These are phyloP conservation scores for Harpagus bidentatus DNA, from an alignment of 2,113 vertebrate species.

Conservation along the genomic window DNA sequence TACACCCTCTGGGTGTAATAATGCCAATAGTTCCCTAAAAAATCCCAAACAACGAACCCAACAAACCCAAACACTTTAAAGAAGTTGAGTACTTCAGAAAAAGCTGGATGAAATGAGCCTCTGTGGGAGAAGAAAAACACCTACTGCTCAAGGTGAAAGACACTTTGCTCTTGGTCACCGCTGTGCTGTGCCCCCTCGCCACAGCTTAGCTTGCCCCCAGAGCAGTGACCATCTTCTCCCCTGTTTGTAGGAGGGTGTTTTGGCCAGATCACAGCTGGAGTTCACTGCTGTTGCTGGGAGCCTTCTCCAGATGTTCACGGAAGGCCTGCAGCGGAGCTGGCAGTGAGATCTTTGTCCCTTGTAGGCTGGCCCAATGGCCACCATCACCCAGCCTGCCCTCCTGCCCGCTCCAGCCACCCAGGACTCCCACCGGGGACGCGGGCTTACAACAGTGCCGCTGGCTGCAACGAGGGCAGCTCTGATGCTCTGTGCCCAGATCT, in stretches of 20 bases:
- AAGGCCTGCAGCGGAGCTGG: not conserved
- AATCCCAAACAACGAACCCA: not conserved
- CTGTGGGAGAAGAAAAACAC: not conserved
- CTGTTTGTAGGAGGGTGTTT: not conserved
- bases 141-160: not conserved
- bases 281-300: not conserved
- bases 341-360: not conserved
- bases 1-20: not conserved
- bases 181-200: not conserved
- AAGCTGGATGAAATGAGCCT: not conserved
- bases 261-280: not conserved
- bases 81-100: not conserved
- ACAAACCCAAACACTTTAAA: not conserved
- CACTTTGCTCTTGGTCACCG: fast-evolving
- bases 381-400: not conserved
- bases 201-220: not conserved
- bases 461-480: not conserved
- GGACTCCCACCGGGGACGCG: not conserved
- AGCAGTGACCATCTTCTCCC: not conserved
- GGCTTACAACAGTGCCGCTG: not conserved
- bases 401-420: fast-evolving
- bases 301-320: not conserved
- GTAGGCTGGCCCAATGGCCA: not conserved
- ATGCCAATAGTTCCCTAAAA: not conserved
- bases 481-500: not conserved